Evolutionary conservation across 2,888 invertebrate genomes (phyloP).

Genomic region (Xestia sexstrigata): DNA sequence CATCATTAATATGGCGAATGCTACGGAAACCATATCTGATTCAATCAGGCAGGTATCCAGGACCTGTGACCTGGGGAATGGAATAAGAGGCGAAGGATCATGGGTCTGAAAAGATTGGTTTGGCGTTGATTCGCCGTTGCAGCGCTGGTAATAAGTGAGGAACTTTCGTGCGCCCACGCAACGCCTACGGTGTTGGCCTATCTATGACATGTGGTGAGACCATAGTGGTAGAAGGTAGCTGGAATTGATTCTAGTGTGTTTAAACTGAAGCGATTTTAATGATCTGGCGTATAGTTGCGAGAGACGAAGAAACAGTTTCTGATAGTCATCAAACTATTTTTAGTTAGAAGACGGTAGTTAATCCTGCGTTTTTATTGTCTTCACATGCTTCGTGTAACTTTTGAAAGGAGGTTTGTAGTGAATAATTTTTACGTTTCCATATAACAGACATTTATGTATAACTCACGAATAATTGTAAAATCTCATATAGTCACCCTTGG

Average conservation of each 20-base stretch:
- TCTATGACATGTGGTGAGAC: conserved; percentile 75
- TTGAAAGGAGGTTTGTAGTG: no score
- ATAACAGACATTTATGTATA: no score
- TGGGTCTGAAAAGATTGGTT: conserved; percentile 74
- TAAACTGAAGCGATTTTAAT: conserved; percentile 5
- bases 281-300: background rate
- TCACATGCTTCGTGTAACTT: no score
- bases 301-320: background rate
- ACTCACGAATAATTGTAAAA: no score
- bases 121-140: conserved; percentile 78
- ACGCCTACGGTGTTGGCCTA: conserved; percentile 81
- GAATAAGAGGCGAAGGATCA: conserved; percentile 35
- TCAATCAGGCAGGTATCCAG: conserved; percentile 79
- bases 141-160: conserved; percentile 85
- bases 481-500: no score
- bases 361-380: background rate
- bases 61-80: conserved; percentile 64
- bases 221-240: conserved; percentile 67
- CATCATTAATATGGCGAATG: conserved; percentile 83
- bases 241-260: background rate
- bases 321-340: background rate
- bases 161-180: conserved; percentile 87
- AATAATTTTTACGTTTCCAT: no score
- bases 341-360: background rate
- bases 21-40: conserved; percentile 83